phyloP scores from a whole-genome alignment of 2,113 vertebrate genomes.

The Tachycineta bicolor region DNA sequence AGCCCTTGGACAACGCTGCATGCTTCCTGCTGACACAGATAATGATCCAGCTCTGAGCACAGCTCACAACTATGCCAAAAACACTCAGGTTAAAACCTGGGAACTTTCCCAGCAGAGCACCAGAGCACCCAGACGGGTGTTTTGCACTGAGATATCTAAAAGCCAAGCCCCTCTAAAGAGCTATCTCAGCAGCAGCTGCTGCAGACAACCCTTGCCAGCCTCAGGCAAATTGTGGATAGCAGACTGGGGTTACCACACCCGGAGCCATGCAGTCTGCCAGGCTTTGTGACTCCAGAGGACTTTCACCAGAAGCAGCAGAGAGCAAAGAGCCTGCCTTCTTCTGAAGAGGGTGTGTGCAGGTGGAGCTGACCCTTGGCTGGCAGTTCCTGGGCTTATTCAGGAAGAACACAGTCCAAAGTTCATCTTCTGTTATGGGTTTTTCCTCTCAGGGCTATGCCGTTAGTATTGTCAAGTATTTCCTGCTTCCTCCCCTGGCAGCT shows the following conservation, averaged over 20 bases:
- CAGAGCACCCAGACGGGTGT: not conserved
- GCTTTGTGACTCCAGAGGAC: not conserved
- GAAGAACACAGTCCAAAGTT: conserved; percentile 18
- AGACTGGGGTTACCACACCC: not conserved
- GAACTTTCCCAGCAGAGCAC: not conserved
- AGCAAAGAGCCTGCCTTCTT: not conserved
- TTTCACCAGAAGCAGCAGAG: not conserved
- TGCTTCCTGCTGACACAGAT: not conserved
- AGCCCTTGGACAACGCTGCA: not conserved
- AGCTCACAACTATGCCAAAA: not conserved
- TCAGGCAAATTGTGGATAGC: not conserved
- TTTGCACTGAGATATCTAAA: not conserved
- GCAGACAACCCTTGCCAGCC: not conserved
- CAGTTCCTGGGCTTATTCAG: not conserved
- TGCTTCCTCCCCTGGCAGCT: conserved; percentile 27
- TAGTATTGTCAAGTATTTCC: conserved; percentile 45
- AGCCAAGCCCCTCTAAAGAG: not conserved
- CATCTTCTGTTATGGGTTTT: not conserved
- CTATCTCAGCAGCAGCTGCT: not conserved
- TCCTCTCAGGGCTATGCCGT: not conserved
- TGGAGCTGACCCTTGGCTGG: not conserved
- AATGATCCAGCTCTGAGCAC: not conserved
- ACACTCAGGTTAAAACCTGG: not conserved
- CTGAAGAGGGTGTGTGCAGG: not conserved
- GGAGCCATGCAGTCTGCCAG: not conserved